Base-by-base conservation (phyloP, 2,888 invertebrate species). In the Agrilus cyanescens region DNA sequence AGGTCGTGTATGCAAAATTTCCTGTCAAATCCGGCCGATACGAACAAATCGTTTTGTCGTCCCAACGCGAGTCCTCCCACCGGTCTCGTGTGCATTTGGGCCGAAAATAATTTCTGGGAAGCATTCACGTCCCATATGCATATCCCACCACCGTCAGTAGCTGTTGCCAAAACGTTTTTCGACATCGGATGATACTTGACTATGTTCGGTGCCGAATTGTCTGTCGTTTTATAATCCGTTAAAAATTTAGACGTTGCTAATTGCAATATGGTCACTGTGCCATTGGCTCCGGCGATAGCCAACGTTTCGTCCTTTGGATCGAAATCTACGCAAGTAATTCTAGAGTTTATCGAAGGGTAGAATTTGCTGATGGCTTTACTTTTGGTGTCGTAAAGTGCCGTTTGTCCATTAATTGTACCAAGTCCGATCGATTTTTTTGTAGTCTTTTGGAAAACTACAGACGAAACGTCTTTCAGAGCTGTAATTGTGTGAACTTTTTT, bases 371-470 rank as follows among this genome's bases (percentile, higher is more conserved):
- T 53, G 2, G 42, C 46, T 44, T 60, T 56, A 20, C 46, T 52
- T 48, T 59, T 61, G 5, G 61, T 63, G 44, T 65, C 62, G 48
- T 64, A 65, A 32, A 65, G 44, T 13, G 57, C 50, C 1, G 61
- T 55, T 13, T 62, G 58, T 6, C 62, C 60, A 12, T 47, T 44
- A 25, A 46, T 46, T 2, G 55, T 62, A 6, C 59, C 63, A n/a
- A 62, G 31, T 2, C 60, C 62, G 16, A 64, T 47, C 32, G 46
- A 46, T 40, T 55, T 55, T 44, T 63, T 65, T 4, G 62, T 61
- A 18, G 46, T 54, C 14, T 52, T 50, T 41, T 61, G 61, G 46
- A 64, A 65, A 5, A 49, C 41, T 2, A 58, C 41, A 1, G 55
- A 50, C 1, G 59, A 53, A 2, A 57, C 57, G 32, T 56, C 49